phyloP scores from a whole-genome alignment of 1,140 invertebrate species.

The Branchinecta lindahli region DNA sequence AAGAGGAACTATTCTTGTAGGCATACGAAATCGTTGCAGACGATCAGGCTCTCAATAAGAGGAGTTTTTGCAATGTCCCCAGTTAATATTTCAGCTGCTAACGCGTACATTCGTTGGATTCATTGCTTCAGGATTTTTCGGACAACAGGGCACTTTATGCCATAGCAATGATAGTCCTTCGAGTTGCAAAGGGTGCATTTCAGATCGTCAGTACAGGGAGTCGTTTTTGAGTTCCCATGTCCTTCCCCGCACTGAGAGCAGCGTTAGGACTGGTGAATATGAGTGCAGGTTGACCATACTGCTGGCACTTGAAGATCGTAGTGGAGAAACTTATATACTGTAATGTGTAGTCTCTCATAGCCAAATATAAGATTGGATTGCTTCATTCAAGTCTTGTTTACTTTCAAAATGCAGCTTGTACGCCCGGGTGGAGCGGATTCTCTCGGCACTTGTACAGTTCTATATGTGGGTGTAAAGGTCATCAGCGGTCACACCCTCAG shows the following conservation, averaged over 20 bases:
- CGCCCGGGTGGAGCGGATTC: conserved; percentile 3
- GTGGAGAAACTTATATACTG: neutral
- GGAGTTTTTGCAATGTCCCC: neutral
- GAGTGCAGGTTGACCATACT: neutral
- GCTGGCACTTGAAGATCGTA: neutral
- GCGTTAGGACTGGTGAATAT: neutral
- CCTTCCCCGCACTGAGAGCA: conserved; percentile 3
- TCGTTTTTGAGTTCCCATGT: neutral
- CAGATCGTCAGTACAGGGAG: conserved; percentile 4
- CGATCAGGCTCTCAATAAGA: conserved; percentile 1
- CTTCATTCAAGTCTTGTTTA: conserved; percentile 1
- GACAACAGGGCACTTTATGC: no score
- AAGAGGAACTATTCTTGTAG: neutral
- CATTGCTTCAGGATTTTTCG: conserved; percentile 4
- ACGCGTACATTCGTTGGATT: conserved; percentile 4
- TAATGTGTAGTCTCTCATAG: conserved; percentile 1
- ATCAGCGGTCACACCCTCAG: no score
- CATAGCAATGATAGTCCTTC: conserved; percentile 4
- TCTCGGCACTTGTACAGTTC: no score
- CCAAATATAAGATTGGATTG: neutral
- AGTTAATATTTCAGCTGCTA: conserved; percentile 1
- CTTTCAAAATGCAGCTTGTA: conserved; percentile 8
- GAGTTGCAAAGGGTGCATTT: conserved; percentile 4
- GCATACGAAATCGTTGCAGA: neutral
- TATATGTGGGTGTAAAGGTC: no score